phyloP scores from a whole-genome alignment of 2,113 vertebrate species.

The Datnioides undecimradiatus region DNA sequence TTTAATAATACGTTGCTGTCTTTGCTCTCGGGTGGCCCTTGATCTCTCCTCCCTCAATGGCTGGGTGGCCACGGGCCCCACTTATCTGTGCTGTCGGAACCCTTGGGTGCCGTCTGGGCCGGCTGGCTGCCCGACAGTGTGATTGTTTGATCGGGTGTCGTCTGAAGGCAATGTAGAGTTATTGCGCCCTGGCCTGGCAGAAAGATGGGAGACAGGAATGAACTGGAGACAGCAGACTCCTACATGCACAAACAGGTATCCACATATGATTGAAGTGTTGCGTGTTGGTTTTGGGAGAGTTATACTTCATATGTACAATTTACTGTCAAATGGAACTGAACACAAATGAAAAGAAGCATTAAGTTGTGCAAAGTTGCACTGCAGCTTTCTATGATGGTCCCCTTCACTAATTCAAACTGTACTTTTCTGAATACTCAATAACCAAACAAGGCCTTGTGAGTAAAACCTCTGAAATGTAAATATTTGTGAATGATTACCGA shows the following conservation, averaged over 20 bases:
- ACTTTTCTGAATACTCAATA: neutral
- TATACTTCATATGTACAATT: neutral
- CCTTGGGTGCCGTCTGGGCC: constrained; percentile 94
- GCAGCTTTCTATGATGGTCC: neutral
- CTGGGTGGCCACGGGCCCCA: constrained; percentile 59
- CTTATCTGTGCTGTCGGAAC: constrained; percentile 97
- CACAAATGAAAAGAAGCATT: neutral
- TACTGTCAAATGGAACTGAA: neutral
- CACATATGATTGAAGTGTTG: neutral
- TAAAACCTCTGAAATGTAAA: neutral
- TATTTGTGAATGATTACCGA: constrained; percentile 81
- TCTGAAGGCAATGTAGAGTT: constrained; percentile 87
- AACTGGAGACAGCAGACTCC: constrained; percentile 18
- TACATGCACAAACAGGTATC: neutral
- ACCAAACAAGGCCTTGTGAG: neutral
- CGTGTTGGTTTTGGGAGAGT: neutral
- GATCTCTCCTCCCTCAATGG: constrained; percentile 36
- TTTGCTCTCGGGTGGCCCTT: constrained; percentile 58
- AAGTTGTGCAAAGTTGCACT: neutral
- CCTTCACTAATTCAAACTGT: too few species aligned
- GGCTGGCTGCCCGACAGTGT: constrained; percentile 93
- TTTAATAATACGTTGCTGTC: constrained; percentile 44
- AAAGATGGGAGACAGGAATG: constrained; percentile 10
- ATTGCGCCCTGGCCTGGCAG: constrained; percentile 88
- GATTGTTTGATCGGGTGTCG: constrained; percentile 90